Evolutionary conservation across 2,113 vertebrate genomes (phyloP).

Genomic region (Oryzias curvinotus): DNA sequence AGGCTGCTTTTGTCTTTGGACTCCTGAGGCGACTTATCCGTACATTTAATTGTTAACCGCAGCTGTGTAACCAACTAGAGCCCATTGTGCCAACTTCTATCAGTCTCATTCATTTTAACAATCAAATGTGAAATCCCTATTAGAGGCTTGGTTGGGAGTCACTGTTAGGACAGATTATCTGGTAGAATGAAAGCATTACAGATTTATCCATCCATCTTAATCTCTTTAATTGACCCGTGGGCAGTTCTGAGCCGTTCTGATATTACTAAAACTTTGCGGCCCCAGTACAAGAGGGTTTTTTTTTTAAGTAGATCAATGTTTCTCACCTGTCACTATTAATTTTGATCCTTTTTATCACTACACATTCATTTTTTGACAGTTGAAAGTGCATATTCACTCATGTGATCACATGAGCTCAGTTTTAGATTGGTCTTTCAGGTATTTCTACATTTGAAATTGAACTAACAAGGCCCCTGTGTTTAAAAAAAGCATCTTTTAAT

Average conservation of each 20-base stretch:
- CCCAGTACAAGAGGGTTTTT: neutral
- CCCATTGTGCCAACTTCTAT: slow-evolving; percentile 17
- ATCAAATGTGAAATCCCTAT: slow-evolving; percentile 41
- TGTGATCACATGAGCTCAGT: slow-evolving; percentile 12
- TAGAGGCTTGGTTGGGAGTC: slow-evolving; percentile 18
- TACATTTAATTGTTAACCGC: slow-evolving; percentile 27
- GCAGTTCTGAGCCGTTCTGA: slow-evolving; percentile 28
- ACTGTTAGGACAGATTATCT: slow-evolving; percentile 48
- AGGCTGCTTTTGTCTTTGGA: slow-evolving; percentile 13
- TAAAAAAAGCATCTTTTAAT: slow-evolving; percentile 18
- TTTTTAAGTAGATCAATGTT: slow-evolving; percentile 18
- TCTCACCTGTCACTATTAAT: slow-evolving; percentile 25
- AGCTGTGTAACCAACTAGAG: slow-evolving; percentile 16
- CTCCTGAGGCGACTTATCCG: slow-evolving; percentile 16
- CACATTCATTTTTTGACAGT: slow-evolving; percentile 15
- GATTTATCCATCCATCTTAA: slow-evolving; percentile 57
- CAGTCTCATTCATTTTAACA: slow-evolving; percentile 28
- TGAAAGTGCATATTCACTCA: slow-evolving; percentile 21
- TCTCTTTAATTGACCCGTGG: slow-evolving; percentile 48
- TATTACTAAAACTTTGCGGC: slow-evolving; percentile 20
- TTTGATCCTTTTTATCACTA: slow-evolving; percentile 2
- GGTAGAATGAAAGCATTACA: slow-evolving; percentile 47
- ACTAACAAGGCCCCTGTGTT: neutral
- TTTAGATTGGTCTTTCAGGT: slow-evolving; percentile 34
- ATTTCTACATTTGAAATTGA: slow-evolving; percentile 13